These are phyloP conservation scores for Maniola hyperantus DNA, from an alignment of 2,888 invertebrate species.

Conservation along the genomic window DNA sequence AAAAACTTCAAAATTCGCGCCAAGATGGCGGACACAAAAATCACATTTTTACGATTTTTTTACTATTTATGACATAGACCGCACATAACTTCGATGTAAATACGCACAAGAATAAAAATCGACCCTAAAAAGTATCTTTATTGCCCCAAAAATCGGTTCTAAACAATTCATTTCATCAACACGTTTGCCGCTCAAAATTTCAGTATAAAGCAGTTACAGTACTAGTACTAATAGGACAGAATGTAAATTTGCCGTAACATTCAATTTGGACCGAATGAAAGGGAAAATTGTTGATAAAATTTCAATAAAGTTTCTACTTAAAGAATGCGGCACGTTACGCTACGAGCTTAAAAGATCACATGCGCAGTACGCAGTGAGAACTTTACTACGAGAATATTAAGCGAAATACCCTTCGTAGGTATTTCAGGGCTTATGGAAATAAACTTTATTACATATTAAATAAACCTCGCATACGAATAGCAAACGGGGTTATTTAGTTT, in stretches of 20 bases:
- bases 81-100: not conserved
- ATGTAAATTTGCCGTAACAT: not conserved
- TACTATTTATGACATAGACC: not conserved
- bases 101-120: not conserved
- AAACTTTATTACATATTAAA: not conserved
- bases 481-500: too few species aligned
- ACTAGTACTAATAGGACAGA: not conserved
- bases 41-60: not conserved
- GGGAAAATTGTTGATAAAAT: not conserved
- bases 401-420: not conserved
- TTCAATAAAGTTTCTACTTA: constrained; percentile 10
- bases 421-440: not conserved
- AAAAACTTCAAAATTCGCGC: not conserved
- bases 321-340: constrained; percentile 5
- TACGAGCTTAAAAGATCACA: not conserved
- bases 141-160: not conserved
- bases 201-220: not conserved
- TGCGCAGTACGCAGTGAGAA: not conserved
- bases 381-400: too few species aligned
- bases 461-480: not conserved
- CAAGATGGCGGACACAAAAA: not conserved
- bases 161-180: not conserved
- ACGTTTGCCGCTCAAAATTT: constrained; percentile 17
- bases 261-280: not conserved
- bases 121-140: not conserved